Evolutionary conservation across 2,797 vertebrate genomes (phyloP).

Genomic region (Amniataba percoides): DNA sequence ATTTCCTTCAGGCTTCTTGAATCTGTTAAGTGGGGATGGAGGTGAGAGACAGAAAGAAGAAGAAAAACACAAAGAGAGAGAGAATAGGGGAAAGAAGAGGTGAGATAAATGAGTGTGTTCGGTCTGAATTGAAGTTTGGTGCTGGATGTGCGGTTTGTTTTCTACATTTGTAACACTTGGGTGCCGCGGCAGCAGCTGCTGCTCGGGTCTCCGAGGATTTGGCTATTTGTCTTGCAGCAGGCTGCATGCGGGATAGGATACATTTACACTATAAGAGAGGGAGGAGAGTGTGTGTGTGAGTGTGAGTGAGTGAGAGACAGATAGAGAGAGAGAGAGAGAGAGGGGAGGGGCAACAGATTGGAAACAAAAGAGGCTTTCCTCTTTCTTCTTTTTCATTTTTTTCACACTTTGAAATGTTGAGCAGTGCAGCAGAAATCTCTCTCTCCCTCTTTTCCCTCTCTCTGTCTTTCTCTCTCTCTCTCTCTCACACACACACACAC

Average conservation of each 20-base stretch:
- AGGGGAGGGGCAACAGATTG: conserved; percentile 42
- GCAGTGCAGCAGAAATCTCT: conserved; percentile 57
- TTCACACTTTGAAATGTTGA: conserved; percentile 64
- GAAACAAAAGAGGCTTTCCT: conserved; percentile 63
- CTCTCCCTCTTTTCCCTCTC: too few relatives aligned
- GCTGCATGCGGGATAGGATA: conserved; percentile 70
- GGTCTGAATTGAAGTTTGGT: conserved; percentile 43
- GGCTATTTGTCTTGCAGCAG: conserved; percentile 79
- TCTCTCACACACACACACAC: conserved; percentile 2
- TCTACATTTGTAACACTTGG: conserved; percentile 64
- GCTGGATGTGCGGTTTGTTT: conserved; percentile 39
- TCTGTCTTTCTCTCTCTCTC: not conserved
- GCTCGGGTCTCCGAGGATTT: conserved; percentile 69
- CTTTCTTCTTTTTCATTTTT: conserved; percentile 33
- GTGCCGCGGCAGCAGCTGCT: conserved; percentile 72
- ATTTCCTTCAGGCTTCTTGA: conserved; percentile 25
- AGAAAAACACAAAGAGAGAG: not conserved
- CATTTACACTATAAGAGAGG: conserved; percentile 58
- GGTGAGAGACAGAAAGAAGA: too few relatives aligned
- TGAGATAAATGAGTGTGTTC: conserved; percentile 35
- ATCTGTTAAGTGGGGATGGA: conserved; percentile 5
- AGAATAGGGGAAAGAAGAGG: not conserved
- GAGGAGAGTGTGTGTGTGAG: conserved; percentile 7
- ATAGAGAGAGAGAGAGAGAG: not conserved
- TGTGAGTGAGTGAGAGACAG: not conserved